These are phyloP conservation scores for Oenanthe oenanthe DNA, from an alignment of 2,113 vertebrate genomes.

Conservation along the genomic window DNA sequence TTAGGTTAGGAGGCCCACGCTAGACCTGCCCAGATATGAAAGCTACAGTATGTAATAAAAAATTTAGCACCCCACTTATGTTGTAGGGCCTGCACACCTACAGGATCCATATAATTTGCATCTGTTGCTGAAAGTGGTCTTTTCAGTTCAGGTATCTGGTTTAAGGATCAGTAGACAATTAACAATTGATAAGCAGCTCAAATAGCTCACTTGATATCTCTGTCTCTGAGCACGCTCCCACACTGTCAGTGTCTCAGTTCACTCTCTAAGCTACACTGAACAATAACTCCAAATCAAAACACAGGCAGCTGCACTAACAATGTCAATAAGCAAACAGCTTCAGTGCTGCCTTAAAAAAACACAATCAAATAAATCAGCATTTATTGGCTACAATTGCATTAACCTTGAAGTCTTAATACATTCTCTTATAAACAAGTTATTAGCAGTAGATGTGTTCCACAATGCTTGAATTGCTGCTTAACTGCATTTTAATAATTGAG, in stretches of 20 bases:
- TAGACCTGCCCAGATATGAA: not conserved
- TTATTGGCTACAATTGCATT: not conserved
- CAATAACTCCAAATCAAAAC: slow-evolving; percentile 68
- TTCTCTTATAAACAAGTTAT: not conserved
- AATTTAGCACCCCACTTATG: slow-evolving; percentile 59
- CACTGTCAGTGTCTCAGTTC: slow-evolving; percentile 35
- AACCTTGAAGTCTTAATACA: not conserved
- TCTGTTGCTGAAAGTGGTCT: slow-evolving; percentile 66
- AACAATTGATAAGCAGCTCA: slow-evolving; percentile 79
- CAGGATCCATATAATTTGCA: slow-evolving; percentile 72
- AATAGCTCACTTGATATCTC: slow-evolving; percentile 69
- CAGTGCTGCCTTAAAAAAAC: not conserved
- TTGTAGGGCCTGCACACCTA: slow-evolving; percentile 24
- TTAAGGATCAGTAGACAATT: slow-evolving; percentile 79
- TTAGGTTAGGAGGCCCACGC: not conserved
- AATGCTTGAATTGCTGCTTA: slow-evolving; percentile 10
- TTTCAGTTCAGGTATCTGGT: slow-evolving; percentile 77
- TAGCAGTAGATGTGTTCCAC: not conserved
- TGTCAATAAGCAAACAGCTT: not conserved
- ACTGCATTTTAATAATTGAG: slow-evolving; percentile 53
- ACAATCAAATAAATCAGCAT: not conserved
- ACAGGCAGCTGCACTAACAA: not conserved
- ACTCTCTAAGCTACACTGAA: slow-evolving; percentile 41
- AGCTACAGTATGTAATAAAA: slow-evolving; percentile 58
- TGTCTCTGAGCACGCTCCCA: slow-evolving; percentile 39